phyloP scores from a whole-genome alignment of 2,888 invertebrate genomes.

The Phytoseiulus persimilis region DNA sequence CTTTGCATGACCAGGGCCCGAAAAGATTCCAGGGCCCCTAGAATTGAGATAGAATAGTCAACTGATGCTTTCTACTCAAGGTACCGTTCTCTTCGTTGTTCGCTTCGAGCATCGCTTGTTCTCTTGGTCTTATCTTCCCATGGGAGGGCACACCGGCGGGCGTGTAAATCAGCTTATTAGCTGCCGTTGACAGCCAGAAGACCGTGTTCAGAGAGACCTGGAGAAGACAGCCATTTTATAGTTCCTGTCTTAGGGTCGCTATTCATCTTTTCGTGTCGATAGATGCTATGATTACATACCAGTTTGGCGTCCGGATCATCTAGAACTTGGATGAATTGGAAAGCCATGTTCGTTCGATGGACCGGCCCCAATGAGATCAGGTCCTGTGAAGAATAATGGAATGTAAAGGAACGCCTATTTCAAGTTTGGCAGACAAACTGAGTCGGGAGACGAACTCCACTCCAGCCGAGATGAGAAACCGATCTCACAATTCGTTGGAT shows the following conservation, averaged over 20 bases:
- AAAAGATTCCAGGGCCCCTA: background rate
- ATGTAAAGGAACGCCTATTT: background rate
- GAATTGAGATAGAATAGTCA: background rate
- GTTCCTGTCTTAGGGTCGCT: background rate
- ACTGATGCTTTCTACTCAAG: background rate
- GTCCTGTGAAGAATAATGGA: background rate
- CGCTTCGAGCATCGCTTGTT: conserved; percentile 12
- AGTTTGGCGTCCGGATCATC: conserved; percentile 21
- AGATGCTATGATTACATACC: background rate
- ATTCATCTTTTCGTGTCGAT: background rate
- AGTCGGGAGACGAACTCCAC: too few relatives aligned
- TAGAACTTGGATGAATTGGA: conserved; percentile 26
- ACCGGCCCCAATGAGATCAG: conserved; percentile 30
- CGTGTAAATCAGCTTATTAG: conserved; percentile 18
- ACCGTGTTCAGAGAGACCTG: conserved; percentile 35
- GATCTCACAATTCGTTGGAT: too few relatives aligned
- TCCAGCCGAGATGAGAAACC: too few relatives aligned
- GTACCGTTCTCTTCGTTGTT: conserved; percentile 32
- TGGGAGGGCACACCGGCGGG: conserved; percentile 18
- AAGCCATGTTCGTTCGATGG: conserved; percentile 37
- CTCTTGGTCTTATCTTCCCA: conserved; percentile 1
- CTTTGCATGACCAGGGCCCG: background rate
- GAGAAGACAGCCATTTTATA: background rate
- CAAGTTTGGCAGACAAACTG: too few relatives aligned
- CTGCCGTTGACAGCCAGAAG: conserved; percentile 20